Conservation (phyloP, 2,113 vertebrate species). For the Corythornis cristatus region DNA sequence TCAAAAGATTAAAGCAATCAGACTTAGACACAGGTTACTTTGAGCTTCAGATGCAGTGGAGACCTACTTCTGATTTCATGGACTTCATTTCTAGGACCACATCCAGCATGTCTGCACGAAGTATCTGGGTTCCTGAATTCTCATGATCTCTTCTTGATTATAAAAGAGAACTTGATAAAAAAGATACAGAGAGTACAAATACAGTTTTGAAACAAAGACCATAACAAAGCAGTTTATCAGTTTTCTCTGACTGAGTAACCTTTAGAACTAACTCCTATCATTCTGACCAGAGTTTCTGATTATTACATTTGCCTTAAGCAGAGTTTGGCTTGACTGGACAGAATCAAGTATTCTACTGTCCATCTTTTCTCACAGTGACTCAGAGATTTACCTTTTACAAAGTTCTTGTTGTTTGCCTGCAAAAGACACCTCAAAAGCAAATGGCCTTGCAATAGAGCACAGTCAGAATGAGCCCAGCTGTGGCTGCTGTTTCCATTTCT, state of each 20-base stretch:
- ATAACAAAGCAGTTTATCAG: neutral
- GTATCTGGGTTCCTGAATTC: neutral
- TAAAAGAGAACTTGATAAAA: neutral
- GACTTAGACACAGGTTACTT: neutral
- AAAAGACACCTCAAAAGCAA: neutral
- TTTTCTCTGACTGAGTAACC: neutral
- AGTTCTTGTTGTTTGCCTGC: neutral
- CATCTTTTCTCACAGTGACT: neutral
- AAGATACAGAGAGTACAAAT: neutral
- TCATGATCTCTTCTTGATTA: neutral
- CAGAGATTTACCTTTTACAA: neutral
- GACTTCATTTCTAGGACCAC: neutral
- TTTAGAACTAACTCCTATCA: neutral
- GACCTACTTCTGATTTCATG: neutral
- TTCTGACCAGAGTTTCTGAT: neutral
- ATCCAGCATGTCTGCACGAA: neutral
- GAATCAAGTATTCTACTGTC: neutral
- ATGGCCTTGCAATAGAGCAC: neutral
- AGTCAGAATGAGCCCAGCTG: neutral
- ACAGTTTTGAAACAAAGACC: neutral
- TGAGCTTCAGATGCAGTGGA: neutral
- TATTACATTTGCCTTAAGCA: neutral
- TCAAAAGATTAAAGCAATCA: neutral
- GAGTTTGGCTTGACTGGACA: neutral
- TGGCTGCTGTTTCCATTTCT: neutral